Conservation (phyloP, 2,888 invertebrate species). For the Lymantria monacha region DNA sequence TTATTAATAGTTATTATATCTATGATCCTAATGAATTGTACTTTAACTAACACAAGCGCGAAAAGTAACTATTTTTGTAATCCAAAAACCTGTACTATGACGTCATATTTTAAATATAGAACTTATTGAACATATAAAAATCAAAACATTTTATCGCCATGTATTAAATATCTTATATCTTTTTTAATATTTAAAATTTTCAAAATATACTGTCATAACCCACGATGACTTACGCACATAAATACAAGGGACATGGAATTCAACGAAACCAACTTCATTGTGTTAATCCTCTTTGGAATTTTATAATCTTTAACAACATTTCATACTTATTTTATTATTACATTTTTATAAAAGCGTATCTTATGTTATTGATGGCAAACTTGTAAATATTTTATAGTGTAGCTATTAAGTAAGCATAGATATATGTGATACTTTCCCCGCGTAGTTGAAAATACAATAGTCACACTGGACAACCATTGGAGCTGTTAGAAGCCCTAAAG, state of each 20-base stretch:
- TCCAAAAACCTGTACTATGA: no score
- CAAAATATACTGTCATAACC: slow-evolving; percentile 12
- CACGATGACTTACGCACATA: slow-evolving; percentile 29
- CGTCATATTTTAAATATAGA: no score
- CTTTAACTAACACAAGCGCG: no score
- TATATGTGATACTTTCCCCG: no score
- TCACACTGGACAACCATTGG: no score
- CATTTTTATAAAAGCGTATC: slow-evolving; percentile 18
- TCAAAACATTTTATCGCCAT: slow-evolving; percentile 12
- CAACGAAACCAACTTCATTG: slow-evolving; percentile 37
- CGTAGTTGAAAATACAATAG: no score
- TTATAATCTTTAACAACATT: slow-evolving; percentile 44
- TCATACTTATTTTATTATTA: slow-evolving; percentile 19
- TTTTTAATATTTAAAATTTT: slow-evolving; percentile 8
- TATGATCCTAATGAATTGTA: no score
- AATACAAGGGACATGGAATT: slow-evolving; percentile 28
- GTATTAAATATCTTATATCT: slow-evolving; percentile 17
- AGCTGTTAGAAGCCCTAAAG: no score
- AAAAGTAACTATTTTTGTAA: no score
- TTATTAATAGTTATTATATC: no score
- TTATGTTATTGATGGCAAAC: background rate
- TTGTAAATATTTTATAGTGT: no score
- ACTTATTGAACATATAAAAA: background rate
- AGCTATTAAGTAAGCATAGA: no score
- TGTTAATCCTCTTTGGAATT: slow-evolving; percentile 51